phyloP scores from a whole-genome alignment of 1,140 invertebrate species.

The Drosophila funebris region DNA sequence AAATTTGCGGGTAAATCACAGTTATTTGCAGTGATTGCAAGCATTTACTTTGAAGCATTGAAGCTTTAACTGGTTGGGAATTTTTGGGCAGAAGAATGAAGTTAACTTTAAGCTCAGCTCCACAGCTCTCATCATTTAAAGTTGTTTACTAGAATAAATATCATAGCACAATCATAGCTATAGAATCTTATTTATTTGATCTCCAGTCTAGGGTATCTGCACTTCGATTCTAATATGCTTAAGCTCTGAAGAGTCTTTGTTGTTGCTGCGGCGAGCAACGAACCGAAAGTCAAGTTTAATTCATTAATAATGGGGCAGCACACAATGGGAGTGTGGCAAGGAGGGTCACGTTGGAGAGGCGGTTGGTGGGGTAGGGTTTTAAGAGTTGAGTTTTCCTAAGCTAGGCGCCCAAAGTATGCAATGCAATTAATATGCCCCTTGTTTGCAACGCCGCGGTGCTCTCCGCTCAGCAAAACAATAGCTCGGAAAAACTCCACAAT shows the following conservation, averaged over 20 bases:
- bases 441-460: constrained; percentile 29
- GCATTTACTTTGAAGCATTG: too few species aligned
- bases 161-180: too few species aligned
- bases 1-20: not conserved
- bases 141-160: too few species aligned
- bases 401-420: constrained; percentile 62
- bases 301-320: constrained; percentile 71
- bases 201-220: not conserved
- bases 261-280: constrained; percentile 54
- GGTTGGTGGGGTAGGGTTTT: not conserved
- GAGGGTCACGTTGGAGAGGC: not conserved
- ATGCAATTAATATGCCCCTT: constrained; percentile 70
- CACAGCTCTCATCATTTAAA: too few species aligned
- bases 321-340: constrained; percentile 19
- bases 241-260: not conserved
- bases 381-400: constrained; percentile 10
- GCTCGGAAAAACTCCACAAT: constrained; percentile 26
- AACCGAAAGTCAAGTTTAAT: constrained; percentile 81
- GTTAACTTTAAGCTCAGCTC: too few species aligned
- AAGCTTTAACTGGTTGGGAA: too few species aligned
- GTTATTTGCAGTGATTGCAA: too few species aligned
- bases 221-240: not conserved
- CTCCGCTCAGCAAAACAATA: constrained; percentile 50
- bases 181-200: too few species aligned
- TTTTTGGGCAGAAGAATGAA: too few species aligned